phyloP scores from a whole-genome alignment of 2,797 vertebrate genomes.

The Artibeus jamaicensis region DNA sequence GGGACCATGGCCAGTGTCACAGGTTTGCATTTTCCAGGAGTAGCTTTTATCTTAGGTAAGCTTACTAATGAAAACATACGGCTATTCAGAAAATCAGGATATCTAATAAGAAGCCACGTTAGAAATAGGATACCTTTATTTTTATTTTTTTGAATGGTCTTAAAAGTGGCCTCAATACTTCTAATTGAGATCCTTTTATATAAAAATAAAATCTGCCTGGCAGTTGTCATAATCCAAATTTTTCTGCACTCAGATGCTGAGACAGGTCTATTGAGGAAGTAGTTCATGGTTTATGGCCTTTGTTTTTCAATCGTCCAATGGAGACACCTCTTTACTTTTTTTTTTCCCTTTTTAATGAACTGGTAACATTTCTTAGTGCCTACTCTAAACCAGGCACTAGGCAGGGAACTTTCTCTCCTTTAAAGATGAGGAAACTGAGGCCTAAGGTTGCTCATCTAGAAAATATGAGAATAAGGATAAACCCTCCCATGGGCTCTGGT shows the following conservation, averaged over 20 bases:
- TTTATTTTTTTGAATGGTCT: conserved; percentile 17
- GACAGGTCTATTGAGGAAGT: conserved; percentile 67
- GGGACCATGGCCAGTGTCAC: background rate
- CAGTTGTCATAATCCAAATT: conserved; percentile 47
- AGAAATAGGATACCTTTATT: background rate
- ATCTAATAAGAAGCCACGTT: background rate
- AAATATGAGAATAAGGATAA: background rate
- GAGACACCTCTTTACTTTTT: background rate
- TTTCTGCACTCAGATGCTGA: conserved; percentile 53
- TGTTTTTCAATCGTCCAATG: conserved; percentile 10
- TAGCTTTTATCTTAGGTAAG: background rate
- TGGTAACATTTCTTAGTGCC: background rate
- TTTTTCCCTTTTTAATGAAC: background rate
- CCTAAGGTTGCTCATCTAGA: background rate
- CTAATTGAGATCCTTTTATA: background rate
- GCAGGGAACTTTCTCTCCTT: background rate
- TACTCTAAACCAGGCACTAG: background rate
- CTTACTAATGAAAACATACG: background rate
- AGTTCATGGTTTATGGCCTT: conserved; percentile 69
- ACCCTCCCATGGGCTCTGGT: background rate
- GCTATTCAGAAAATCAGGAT: background rate
- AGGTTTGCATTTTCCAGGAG: background rate
- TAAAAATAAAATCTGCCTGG: conserved; percentile 61
- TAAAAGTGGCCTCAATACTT: conserved; percentile 69
- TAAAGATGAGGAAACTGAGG: background rate